Evolutionary conservation across 2,797 vertebrate species (phyloP).

Genomic region (Platalea minor): DNA sequence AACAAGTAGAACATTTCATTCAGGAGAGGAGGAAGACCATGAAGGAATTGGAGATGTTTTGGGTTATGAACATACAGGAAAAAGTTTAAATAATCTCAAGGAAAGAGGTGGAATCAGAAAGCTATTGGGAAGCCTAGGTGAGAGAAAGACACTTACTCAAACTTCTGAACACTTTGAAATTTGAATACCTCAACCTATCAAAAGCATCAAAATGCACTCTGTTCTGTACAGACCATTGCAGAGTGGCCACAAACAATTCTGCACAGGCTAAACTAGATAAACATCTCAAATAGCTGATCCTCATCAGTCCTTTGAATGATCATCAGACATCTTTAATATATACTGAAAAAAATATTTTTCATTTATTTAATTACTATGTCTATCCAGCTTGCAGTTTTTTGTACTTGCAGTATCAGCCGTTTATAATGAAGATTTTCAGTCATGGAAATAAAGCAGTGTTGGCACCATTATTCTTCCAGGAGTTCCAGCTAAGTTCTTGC

Average conservation of each 20-base stretch:
- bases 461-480: not conserved
- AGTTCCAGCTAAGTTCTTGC: not conserved
- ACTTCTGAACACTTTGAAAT: not conserved
- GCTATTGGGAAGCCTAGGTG: not conserved
- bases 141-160: not conserved
- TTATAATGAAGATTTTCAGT: not conserved
- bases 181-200: not conserved
- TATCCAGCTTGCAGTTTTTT: not conserved
- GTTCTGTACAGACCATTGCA: not conserved
- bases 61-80: not conserved
- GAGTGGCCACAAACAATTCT: not conserved
- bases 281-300: not conserved
- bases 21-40: not conserved
- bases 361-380: not conserved
- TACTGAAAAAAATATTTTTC: rapidly evolving
- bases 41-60: not conserved
- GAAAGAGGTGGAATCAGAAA: not conserved
- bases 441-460: not conserved
- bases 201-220: not conserved
- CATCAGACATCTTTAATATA: not conserved
- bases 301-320: not conserved
- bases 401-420: not conserved
- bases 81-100: not conserved
- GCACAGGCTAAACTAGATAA: not conserved
- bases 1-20: not conserved